phyloP scores from a whole-genome alignment of 2,888 invertebrate species.

The Mesorhabditis sp. region DNA sequence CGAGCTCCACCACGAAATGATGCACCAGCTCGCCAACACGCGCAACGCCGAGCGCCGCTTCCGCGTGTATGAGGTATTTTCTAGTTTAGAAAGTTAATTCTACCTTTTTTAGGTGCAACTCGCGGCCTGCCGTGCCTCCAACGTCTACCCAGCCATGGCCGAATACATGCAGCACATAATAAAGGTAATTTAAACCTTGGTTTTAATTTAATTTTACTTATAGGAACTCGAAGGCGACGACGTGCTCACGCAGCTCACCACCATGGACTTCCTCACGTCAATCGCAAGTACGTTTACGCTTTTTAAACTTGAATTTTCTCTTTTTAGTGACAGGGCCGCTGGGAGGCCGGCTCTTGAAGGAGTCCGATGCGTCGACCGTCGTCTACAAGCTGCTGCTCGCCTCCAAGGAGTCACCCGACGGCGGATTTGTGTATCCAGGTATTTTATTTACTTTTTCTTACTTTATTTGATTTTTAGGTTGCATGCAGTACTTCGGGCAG shows the following conservation, averaged over 20 bases:
- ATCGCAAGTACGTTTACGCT: background rate
- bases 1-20: background rate
- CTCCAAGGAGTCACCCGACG: background rate
- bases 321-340: background rate
- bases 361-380: background rate
- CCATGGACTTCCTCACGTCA: background rate
- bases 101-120: background rate
- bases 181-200: background rate
- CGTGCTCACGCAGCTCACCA: background rate
- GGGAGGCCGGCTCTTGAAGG: background rate
- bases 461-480: background rate
- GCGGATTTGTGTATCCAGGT: background rate
- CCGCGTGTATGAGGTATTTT: background rate
- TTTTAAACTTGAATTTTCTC: background rate
- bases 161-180: background rate
- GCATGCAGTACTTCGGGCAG: background rate
- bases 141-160: background rate
- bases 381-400: background rate
- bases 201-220: background rate
- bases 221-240: background rate
- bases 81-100: background rate
- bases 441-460: background rate
- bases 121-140: background rate
- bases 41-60: background rate
- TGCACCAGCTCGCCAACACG: conserved; percentile 1